Conservation (phyloP, 2,113 vertebrate genomes). For the Callospermophilus lateralis region DNA sequence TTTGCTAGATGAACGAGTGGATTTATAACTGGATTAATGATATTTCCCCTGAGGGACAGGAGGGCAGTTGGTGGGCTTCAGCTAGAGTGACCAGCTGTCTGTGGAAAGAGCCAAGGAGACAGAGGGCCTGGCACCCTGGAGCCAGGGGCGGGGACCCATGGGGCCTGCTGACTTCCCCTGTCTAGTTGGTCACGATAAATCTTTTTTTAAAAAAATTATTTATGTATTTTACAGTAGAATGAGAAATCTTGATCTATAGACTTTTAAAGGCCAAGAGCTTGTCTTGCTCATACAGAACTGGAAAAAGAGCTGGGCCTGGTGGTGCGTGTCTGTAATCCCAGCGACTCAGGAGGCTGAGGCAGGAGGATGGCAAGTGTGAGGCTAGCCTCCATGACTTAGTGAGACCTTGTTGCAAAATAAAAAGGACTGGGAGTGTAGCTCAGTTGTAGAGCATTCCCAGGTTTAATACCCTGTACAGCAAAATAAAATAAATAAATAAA, state of each 20-base stretch:
- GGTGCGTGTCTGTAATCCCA: too few relatives aligned
- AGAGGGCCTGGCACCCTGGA: too few relatives aligned
- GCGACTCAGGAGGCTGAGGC: background rate
- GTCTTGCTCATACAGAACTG: background rate
- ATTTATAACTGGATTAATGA: background rate
- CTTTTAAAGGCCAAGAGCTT: background rate
- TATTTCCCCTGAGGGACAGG: background rate
- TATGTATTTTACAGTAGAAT: too few relatives aligned
- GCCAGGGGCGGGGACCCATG: too few relatives aligned
- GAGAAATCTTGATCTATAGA: background rate
- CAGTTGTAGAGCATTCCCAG: background rate
- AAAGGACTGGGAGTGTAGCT: background rate
- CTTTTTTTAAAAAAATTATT: background rate
- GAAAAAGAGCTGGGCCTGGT: background rate
- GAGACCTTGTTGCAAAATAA: background rate
- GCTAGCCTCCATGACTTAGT: too few relatives aligned
- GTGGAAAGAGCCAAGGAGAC: too few relatives aligned
- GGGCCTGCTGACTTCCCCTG: background rate
- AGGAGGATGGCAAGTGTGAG: too few relatives aligned
- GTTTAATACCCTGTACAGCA: background rate
- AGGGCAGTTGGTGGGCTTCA: too few relatives aligned
- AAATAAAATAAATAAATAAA: too few relatives aligned
- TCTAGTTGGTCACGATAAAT: fast-evolving
- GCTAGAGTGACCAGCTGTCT: too few relatives aligned
- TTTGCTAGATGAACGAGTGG: background rate